Evolutionary conservation across 1,140 invertebrate species (phyloP), one percentile per base, ranked within the genome.

Genomic region (Zaprionus kolodkinae): DNA sequence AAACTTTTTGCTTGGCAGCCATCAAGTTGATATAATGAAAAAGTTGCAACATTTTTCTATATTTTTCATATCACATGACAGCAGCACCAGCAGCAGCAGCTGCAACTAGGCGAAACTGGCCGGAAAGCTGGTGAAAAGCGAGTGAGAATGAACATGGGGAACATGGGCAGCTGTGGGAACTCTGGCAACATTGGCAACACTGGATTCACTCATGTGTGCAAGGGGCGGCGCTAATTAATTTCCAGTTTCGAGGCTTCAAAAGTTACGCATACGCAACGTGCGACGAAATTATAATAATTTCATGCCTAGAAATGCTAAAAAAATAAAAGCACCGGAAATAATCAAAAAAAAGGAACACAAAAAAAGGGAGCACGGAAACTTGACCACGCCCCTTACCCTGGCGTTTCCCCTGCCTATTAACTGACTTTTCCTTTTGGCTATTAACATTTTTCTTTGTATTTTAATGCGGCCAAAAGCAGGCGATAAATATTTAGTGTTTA

Each of bases 1-100:
- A 87, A 87, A 78, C 60, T 84, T 87, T 74, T 67, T 56, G 50
- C 60, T 67, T 72, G 73, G 40, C 84, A 84, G 80, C 66, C 80
- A 67, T 83, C 84, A 89, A 80, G 73, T 87, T 87, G 85, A 84
- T 87, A 65, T 83, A 79, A 84, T 84, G 68, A 81, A 84, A 88
- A 87, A 87, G 80, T 89, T 87, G 73, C 70, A 76, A 73, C 74
- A 69, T 72, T 76, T 84, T 77, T 62, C 73, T 71, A 77, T 75
- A 84, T 88, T 78, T 89, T 70, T 62, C 77, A 84, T 84, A 84
- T 89, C 73, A 74, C 80, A 75, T 84, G 73, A 87, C 84, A 76
- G 54, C 48, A 30, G 45, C 38, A 52, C 27, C 36, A 33, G 69
- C 36, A 54, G 38, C 17, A 21, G 21, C 76, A 48, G 50, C 30